These are phyloP conservation scores for Amazona vittata DNA, from an alignment of 2,113 vertebrate species.

Conservation along the genomic window DNA sequence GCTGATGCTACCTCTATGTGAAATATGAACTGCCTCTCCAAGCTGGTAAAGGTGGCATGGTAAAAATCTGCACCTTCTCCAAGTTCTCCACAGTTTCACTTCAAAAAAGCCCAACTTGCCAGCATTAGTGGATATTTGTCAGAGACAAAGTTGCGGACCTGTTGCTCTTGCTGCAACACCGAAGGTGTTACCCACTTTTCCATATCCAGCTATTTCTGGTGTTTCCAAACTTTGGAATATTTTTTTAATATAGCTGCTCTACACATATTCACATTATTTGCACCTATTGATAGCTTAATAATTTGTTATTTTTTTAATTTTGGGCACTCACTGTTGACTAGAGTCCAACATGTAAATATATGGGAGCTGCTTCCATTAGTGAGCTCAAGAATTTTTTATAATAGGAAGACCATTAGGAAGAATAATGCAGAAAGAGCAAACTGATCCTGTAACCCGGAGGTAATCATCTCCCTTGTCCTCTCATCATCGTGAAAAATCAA, in stretches of 20 bases:
- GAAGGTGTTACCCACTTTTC: neutral
- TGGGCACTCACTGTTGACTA: neutral
- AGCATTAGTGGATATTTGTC: neutral
- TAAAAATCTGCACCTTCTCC: neutral
- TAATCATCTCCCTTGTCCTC: neutral
- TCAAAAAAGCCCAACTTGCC: neutral
- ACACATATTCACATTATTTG: neutral
- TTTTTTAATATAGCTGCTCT: neutral
- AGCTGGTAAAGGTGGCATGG: neutral
- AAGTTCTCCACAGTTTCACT: neutral
- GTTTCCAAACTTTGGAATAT: neutral
- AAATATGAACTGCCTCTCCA: neutral
- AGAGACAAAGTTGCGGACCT: neutral
- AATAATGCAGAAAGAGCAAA: neutral
- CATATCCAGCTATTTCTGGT: neutral
- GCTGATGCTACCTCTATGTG: fast-evolving
- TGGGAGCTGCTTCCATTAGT: neutral
- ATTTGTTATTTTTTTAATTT: neutral
- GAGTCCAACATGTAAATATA: neutral
- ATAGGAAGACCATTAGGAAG: neutral
- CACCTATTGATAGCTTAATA: neutral
- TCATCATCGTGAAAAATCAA: neutral
- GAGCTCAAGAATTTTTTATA: neutral
- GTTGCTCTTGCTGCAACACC: neutral
- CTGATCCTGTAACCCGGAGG: neutral